A percentile compares a stretch with the other conserved stretches of the same genome.
Conservation (phyloP, 2,888 invertebrate genomes). For the Aplocera efformata region DNA sequence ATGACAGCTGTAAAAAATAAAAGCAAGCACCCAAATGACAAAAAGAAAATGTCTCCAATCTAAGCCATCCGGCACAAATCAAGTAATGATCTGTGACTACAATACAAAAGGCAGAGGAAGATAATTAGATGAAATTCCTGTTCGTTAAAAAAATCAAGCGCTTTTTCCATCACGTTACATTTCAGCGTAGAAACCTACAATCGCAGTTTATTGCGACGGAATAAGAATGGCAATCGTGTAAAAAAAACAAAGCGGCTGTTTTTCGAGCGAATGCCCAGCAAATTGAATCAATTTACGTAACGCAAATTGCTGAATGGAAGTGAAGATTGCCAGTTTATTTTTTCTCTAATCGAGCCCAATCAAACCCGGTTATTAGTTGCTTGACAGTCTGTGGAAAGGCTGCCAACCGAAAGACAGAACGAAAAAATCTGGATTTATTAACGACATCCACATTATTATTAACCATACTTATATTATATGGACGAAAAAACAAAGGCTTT, state of each 20-base stretch:
- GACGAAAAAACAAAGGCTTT: too few relatives aligned
- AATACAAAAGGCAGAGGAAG: too few relatives aligned
- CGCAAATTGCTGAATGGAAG: slow-evolving; percentile 44
- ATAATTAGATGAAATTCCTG: not conserved
- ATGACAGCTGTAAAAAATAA: too few relatives aligned
- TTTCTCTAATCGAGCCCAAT: slow-evolving; percentile 51
- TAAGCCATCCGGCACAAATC: slow-evolving; percentile 2
- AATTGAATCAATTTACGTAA: slow-evolving; percentile 57
- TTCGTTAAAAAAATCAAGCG: slow-evolving; percentile 2
- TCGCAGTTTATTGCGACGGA: slow-evolving; percentile 13
- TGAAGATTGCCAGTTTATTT: slow-evolving; percentile 47
- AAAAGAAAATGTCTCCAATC: not conserved
- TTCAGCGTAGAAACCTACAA: not conserved
- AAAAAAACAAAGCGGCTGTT: slow-evolving; percentile 9
- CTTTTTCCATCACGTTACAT: not conserved
- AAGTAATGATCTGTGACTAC: not conserved
- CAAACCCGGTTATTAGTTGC: slow-evolving; percentile 21
- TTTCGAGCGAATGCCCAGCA: slow-evolving; percentile 34
- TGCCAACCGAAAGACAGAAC: slow-evolving; percentile 26
- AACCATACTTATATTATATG: too few relatives aligned
- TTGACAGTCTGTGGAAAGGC: slow-evolving; percentile 40
- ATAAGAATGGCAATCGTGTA: slow-evolving; percentile 27
- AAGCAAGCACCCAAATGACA: not conserved
- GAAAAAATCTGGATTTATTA: slow-evolving; percentile 14
- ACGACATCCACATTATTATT: slow-evolving; percentile 11